phyloP scores from a whole-genome alignment of 2,113 vertebrate genomes.

The Leptodactylus fuscus region DNA sequence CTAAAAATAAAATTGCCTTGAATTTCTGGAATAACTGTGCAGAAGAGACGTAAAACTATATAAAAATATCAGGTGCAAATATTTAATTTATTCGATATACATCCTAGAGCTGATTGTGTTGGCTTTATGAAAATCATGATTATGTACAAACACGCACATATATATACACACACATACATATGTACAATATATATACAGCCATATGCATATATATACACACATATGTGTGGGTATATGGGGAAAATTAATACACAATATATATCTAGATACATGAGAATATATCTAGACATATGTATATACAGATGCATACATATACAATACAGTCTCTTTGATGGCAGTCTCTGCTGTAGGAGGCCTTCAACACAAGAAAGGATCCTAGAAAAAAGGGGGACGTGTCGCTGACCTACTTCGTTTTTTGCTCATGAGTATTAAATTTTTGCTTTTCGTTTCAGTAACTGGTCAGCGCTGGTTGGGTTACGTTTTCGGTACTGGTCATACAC shows the following conservation, averaged over 20 bases:
- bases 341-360: slow-evolving; percentile 58
- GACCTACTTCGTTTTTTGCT: background rate
- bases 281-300: slow-evolving; percentile 62
- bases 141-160: slow-evolving; percentile 50
- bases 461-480: no score
- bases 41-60: slow-evolving; percentile 45
- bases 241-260: slow-evolving; percentile 44
- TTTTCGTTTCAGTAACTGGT: background rate
- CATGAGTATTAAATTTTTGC: background rate
- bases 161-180: slow-evolving; percentile 53
- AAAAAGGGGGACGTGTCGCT: background rate
- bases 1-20: background rate
- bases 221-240: slow-evolving; percentile 55
- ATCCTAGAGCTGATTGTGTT: slow-evolving; percentile 46
- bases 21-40: slow-evolving; percentile 16
- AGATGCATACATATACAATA: slow-evolving; percentile 73
- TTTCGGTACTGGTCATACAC: no score
- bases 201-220: slow-evolving; percentile 73
- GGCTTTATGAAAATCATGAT: slow-evolving; percentile 43
- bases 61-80: slow-evolving; percentile 46
- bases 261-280: slow-evolving; percentile 8
- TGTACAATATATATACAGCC: slow-evolving; percentile 65
- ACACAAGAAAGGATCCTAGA: background rate
- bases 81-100: slow-evolving; percentile 54
- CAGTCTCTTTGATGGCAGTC: slow-evolving; percentile 63